Evolutionary conservation across 2,113 vertebrate genomes (phyloP).

Genomic region (Phrynocephalus versicolor): DNA sequence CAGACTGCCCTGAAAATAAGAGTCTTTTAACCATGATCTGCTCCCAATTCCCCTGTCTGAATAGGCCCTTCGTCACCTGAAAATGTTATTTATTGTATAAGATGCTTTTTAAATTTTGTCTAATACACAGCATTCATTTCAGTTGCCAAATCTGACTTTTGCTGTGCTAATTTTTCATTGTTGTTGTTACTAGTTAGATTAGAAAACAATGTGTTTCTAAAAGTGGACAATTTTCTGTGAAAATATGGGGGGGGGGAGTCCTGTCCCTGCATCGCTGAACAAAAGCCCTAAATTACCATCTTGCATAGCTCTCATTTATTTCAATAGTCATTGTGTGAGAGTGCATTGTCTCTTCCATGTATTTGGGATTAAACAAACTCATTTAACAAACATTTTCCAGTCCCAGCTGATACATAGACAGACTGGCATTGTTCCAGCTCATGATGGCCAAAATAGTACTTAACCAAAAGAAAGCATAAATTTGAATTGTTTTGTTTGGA

Average conservation of each 20-base stretch:
- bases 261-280: neutral
- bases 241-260: neutral
- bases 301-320: neutral
- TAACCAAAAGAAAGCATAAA: neutral
- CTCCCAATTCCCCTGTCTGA: neutral
- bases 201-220: neutral
- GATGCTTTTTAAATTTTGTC: neutral
- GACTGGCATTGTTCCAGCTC: neutral
- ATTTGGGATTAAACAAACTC: slow-evolving; percentile 19
- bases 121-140: neutral
- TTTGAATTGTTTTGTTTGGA: slow-evolving; percentile 16
- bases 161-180: neutral
- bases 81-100: neutral
- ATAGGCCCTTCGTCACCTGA: neutral
- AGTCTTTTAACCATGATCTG: neutral
- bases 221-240: neutral
- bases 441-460: slow-evolving; percentile 14
- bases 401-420: slow-evolving; percentile 17
- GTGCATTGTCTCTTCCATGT: neutral
- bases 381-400: slow-evolving; percentile 4
- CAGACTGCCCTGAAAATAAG: neutral
- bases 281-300: neutral
- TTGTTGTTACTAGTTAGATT: neutral
- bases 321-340: neutral
- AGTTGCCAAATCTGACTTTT: neutral